phyloP scores from a whole-genome alignment of 2,888 invertebrate genomes.

The Microctonus aethiopoides region DNA sequence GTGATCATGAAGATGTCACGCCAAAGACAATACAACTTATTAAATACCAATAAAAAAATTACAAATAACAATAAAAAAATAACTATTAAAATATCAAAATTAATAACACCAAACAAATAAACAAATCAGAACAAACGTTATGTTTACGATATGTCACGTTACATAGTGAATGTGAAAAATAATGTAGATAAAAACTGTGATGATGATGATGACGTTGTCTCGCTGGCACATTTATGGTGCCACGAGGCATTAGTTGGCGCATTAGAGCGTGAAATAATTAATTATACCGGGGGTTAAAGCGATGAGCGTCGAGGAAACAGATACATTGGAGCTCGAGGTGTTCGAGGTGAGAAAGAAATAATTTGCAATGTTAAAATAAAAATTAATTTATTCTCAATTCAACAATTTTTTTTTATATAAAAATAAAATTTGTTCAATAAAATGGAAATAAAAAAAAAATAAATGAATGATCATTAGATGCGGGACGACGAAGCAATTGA shows the following conservation, averaged over 20 bases:
- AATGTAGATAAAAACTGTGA: conserved; percentile 36
- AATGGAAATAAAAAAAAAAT: background rate
- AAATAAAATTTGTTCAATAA: too few relatives aligned
- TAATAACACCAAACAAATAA: background rate
- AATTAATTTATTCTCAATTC: too few relatives aligned
- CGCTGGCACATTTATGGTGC: conserved; percentile 55
- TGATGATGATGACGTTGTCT: conserved; percentile 44
- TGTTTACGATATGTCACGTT: conserved; percentile 32
- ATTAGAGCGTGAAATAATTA: conserved; percentile 56
- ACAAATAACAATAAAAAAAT: background rate
- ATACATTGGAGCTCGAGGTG: conserved; percentile 66
- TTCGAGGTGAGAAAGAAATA: conserved; percentile 63
- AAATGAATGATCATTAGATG: conserved; percentile 31
- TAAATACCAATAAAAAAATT: background rate
- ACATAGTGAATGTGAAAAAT: background rate
- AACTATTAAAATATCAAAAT: background rate
- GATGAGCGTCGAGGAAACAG: conserved; percentile 61
- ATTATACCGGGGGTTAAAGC: conserved; percentile 43
- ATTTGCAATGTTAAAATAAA: conserved; percentile 5
- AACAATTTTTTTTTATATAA: too few relatives aligned
- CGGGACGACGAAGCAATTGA: conserved; percentile 55
- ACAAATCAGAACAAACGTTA: background rate
- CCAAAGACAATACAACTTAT: background rate
- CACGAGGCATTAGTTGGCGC: conserved; percentile 58
- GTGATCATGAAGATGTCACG: background rate